Evolutionary conservation across 2,888 invertebrate genomes (phyloP).

Genomic region (Salpingus planirostris): DNA sequence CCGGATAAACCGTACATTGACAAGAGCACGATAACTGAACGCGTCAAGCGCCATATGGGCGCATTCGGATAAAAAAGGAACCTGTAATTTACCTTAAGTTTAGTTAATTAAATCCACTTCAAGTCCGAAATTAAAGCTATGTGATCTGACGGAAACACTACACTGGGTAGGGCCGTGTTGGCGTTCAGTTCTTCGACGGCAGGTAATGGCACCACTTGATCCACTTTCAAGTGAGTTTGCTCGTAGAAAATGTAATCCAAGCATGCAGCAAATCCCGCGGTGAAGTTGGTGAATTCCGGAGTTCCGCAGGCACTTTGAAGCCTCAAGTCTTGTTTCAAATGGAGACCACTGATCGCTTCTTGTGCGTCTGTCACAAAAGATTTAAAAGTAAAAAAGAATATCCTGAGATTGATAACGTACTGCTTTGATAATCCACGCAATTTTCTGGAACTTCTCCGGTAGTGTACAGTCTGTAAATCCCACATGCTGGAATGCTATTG

Average conservation of each 20-base stretch:
- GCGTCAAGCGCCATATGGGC: not conserved
- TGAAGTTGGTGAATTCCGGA: constrained; percentile 80
- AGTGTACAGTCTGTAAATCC: constrained; percentile 73
- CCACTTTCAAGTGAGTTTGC: constrained; percentile 50
- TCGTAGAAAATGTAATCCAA: constrained; percentile 90
- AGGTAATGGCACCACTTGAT: constrained; percentile 73
- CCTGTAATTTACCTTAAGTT: not conserved
- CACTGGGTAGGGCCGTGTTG: constrained; percentile 75
- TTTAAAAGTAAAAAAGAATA: constrained; percentile 1
- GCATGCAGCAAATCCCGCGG: constrained; percentile 73
- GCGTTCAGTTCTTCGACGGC: constrained; percentile 63
- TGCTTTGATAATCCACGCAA: constrained; percentile 68
- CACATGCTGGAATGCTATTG: constrained; percentile 80
- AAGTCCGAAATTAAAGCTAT: constrained; percentile 81
- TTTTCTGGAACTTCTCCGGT: constrained; percentile 55
- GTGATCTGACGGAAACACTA: constrained; percentile 90
- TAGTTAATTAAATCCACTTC: constrained; percentile 39
- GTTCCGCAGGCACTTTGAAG: constrained; percentile 78
- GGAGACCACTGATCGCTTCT: constrained; percentile 56
- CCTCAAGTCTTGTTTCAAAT: constrained; percentile 54
- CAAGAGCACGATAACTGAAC: too few relatives aligned
- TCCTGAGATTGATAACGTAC: too few relatives aligned
- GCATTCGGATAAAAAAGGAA: not conserved
- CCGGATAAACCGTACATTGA: too few relatives aligned
- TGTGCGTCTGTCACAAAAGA: constrained; percentile 47